Percentiles rank a stretch among this genome's conserved stretches.
Conservation (phyloP, 2,888 invertebrate species). For the Cryptus viduatorius region DNA sequence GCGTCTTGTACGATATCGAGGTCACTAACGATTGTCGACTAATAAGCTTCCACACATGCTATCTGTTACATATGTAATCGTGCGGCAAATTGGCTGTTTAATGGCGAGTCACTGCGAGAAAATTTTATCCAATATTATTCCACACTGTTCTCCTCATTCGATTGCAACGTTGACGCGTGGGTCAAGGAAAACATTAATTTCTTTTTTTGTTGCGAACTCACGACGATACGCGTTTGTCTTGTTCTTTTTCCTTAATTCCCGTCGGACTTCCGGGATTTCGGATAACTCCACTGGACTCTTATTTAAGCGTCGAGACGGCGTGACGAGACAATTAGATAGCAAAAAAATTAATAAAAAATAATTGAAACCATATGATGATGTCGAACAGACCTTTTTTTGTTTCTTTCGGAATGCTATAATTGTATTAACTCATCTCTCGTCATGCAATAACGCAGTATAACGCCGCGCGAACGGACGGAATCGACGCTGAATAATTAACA, state of each 20-base stretch:
- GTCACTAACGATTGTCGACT: conserved; percentile 41
- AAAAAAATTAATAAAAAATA: conserved; percentile 4
- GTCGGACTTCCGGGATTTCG: conserved; percentile 49
- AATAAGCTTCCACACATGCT: conserved; percentile 38
- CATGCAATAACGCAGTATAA: not conserved
- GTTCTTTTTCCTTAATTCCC: not conserved
- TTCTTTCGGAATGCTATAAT: not conserved
- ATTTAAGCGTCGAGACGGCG: not conserved
- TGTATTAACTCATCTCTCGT: not conserved
- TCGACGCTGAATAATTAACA: not conserved
- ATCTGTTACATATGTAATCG: conserved; percentile 40
- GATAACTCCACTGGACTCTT: not conserved
- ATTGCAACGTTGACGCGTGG: conserved; percentile 29
- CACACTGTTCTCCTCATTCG: conserved; percentile 1
- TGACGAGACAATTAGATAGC: not conserved
- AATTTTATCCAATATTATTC: conserved; percentile 9
- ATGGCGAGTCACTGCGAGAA: conserved; percentile 22
- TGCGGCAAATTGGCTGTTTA: conserved; percentile 32
- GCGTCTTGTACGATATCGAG: conserved; percentile 39
- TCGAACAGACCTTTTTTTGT: not conserved
- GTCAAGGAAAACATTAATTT: conserved; percentile 51
- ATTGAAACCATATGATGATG: not conserved
- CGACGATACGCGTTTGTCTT: not conserved
- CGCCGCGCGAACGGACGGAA: conserved; percentile 2
- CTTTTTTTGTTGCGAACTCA: conserved; percentile 18